Conservation (phyloP, 2,797 vertebrate species). For the Coregonus suidteri region DNA sequence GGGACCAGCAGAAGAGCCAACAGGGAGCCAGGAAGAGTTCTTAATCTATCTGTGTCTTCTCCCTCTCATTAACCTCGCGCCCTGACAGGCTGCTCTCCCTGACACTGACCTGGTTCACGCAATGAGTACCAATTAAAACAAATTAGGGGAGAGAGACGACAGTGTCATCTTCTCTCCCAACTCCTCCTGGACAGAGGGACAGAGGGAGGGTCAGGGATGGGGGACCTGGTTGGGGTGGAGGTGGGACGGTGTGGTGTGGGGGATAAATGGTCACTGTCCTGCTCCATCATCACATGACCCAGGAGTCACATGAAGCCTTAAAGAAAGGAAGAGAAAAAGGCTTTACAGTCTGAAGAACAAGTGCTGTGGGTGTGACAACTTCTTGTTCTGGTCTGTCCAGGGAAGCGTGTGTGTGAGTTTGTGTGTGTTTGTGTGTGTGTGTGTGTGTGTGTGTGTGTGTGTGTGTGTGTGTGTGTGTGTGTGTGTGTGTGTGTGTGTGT, state of each 20-base stretch:
- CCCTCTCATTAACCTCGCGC: slow-evolving; percentile 77
- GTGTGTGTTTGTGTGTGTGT: background rate
- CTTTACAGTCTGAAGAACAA: background rate
- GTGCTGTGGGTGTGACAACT: background rate
- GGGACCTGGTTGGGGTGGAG: slow-evolving; percentile 18
- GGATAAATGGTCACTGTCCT: background rate
- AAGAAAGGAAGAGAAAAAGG: background rate
- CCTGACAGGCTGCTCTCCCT: slow-evolving; percentile 74
- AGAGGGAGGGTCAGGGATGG: slow-evolving; percentile 7
- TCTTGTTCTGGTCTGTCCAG: background rate
- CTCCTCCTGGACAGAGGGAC: slow-evolving; percentile 7
- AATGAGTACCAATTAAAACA: slow-evolving; percentile 83
- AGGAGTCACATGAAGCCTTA: background rate
- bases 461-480: too few species aligned
- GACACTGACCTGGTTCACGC: slow-evolving; percentile 78
- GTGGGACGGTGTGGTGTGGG: background rate
- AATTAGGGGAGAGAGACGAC: slow-evolving; percentile 72
- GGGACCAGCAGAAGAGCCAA: slow-evolving; percentile 33
- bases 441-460: too few species aligned
- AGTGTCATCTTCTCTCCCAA: slow-evolving; percentile 12
- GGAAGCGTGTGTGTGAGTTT: too few species aligned
- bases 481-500: too few species aligned
- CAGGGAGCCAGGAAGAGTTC: slow-evolving; percentile 49
- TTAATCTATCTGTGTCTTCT: slow-evolving; percentile 72
- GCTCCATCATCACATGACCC: background rate